phyloP scores from a whole-genome alignment of 2,113 vertebrate genomes.

The Lanius collurio region DNA sequence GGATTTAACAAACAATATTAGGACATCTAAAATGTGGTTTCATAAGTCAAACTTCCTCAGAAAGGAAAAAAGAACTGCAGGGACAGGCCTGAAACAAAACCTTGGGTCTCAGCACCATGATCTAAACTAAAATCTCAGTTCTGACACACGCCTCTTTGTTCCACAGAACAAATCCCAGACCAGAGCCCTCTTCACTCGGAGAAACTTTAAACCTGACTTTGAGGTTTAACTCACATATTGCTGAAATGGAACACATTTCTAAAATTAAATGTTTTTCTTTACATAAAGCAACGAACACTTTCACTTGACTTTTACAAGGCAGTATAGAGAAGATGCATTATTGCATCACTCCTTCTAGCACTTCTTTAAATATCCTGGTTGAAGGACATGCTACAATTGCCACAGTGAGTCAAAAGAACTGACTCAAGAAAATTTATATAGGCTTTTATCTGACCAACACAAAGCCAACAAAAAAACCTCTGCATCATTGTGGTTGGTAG shows the following conservation, averaged over 20 bases:
- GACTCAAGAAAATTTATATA: neutral
- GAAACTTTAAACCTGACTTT: neutral
- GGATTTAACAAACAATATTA: neutral
- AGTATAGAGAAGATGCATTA: neutral
- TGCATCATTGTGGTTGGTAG: conserved; percentile 21
- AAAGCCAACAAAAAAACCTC: neutral
- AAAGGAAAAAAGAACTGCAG: neutral
- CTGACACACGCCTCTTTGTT: neutral
- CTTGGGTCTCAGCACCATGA: neutral
- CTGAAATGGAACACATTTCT: neutral
- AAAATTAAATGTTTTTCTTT: neutral
- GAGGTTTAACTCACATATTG: neutral
- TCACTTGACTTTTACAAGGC: neutral
- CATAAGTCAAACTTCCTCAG: neutral
- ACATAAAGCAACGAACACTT: neutral
- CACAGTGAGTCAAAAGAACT: neutral
- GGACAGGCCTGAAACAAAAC: neutral
- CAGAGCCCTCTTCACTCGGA: neutral
- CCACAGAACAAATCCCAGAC: neutral
- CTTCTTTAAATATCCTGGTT: conserved; percentile 2
- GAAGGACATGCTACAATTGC: conserved; percentile 16
- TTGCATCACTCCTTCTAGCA: conserved; percentile 8
- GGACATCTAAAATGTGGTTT: neutral
- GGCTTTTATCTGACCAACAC: conserved; percentile 16
- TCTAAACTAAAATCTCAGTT: neutral